Base-by-base conservation (phyloP, 2,797 vertebrate genomes). In the Neopelma chrysocephalum region DNA sequence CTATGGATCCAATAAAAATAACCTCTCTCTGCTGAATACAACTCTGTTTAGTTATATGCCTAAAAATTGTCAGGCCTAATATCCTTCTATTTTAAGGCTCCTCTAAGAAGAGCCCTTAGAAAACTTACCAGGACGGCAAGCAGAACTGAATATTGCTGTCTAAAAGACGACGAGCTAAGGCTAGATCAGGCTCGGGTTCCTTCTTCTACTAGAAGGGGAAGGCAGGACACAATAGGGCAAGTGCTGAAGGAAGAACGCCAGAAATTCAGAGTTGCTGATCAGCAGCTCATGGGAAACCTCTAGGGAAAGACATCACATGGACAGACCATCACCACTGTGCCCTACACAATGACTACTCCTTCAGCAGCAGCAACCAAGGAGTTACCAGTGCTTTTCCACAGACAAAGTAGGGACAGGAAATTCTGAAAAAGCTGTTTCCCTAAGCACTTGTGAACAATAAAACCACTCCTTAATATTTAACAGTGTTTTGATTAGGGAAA, bases 1-100 rank as follows among this genome's bases (percentile, higher is more conserved):
- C 73, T 92, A 82, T 89, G 73, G 71, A 93, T 92, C 40, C 86
- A 77, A 81, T 36, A 94, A 90, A 96, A 95, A 90, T 82, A 93
- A 80, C 53, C 21, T 76, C 40, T 86, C 79, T 89, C 78, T 82
- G 40, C 56, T 92, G 86, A 92, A 84, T 79, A 73, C 38, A 82
- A 50, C 12, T 31, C 18, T 69, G 34, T 75, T 79, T 47, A 84
- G 73, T 79, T 95, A 42, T 19, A 38, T 0, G 1, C 23, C 40
- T 94, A 56, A 89, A 95, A 92, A 66, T 73, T 54, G 57, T 84
- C 83, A 89, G 73, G 42, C 10, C 21, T 62, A 22, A 79, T 82
- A 89, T 56, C 29, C 31, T 82, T 85, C 82, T 93, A 57, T 85
- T 92, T 93, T 83, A 94, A 90, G 53, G 34, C 22, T 92, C 10